Evolutionary conservation across 2,113 vertebrate species (phyloP).

Genomic region (Sylvia atricapilla): DNA sequence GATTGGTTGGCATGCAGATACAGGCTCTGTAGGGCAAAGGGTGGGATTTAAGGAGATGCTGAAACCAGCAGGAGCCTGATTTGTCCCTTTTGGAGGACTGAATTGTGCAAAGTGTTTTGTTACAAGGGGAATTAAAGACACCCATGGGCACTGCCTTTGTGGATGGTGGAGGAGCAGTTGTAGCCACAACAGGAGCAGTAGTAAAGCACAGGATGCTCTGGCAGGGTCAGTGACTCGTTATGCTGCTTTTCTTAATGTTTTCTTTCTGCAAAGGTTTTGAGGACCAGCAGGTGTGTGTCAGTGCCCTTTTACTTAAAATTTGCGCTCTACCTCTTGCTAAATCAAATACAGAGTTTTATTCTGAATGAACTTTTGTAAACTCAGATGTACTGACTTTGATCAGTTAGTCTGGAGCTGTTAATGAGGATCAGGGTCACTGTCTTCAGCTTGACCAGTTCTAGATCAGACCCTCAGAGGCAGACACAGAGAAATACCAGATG

Average conservation of each 20-base stretch:
- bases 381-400: background rate
- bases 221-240: background rate
- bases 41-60: background rate
- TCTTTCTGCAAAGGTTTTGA: background rate
- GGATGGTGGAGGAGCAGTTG: background rate
- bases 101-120: background rate
- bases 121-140: background rate
- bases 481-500: background rate
- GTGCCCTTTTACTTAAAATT: background rate
- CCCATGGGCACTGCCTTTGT: background rate
- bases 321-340: rapidly evolving
- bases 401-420: background rate
- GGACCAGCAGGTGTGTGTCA: background rate
- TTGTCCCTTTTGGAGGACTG: background rate
- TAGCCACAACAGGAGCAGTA: background rate
- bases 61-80: background rate
- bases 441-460: background rate
- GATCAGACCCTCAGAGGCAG: background rate
- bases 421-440: background rate
- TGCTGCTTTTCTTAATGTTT: background rate
- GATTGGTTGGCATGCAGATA: background rate
- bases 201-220: background rate
- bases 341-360: background rate
- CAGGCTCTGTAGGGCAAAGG: background rate
- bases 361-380: background rate